A percentile compares a stretch with the other conserved stretches of the same genome.
Evolutionary conservation across 2,113 vertebrate genomes (phyloP).

Genomic region (Marmota monax): DNA sequence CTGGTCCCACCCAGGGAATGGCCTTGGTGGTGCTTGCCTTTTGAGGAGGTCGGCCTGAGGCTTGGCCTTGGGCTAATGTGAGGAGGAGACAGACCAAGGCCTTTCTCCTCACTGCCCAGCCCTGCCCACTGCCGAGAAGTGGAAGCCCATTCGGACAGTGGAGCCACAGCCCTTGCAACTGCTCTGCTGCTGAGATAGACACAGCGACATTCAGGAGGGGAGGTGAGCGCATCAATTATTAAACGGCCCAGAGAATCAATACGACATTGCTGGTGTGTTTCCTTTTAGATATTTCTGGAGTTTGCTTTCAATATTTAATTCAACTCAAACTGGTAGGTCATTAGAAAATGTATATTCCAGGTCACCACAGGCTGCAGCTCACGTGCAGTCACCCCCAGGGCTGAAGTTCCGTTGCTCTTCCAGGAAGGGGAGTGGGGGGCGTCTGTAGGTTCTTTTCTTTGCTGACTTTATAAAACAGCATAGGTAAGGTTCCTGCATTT

Average conservation of each 20-base stretch:
- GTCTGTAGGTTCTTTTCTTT: background rate
- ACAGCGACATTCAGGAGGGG: background rate
- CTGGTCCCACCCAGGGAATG: fast-evolving
- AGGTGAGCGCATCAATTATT: slow-evolving; percentile 69
- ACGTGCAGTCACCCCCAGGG: background rate
- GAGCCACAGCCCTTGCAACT: background rate
- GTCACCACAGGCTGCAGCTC: background rate
- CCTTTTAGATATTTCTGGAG: slow-evolving; percentile 79
- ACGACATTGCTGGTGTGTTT: slow-evolving; percentile 37
- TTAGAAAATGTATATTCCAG: slow-evolving; percentile 27
- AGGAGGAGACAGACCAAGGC: too few relatives aligned
- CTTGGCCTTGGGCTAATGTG: background rate
- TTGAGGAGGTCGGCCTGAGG: fast-evolving
- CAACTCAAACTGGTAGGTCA: slow-evolving; percentile 46
- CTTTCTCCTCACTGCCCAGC: fast-evolving
- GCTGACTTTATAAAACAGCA: background rate
- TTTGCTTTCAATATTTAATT: slow-evolving; percentile 83
- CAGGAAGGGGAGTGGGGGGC: background rate
- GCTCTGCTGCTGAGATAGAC: background rate
- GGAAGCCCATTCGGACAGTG: background rate
- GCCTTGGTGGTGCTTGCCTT: background rate
- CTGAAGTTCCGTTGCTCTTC: background rate
- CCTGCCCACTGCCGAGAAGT: background rate
- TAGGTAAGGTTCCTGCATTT: background rate
- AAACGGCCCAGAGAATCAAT: slow-evolving; percentile 52